Evolutionary conservation across 2,888 invertebrate species (phyloP).

Genomic region (Galerucella nymphaeae): DNA sequence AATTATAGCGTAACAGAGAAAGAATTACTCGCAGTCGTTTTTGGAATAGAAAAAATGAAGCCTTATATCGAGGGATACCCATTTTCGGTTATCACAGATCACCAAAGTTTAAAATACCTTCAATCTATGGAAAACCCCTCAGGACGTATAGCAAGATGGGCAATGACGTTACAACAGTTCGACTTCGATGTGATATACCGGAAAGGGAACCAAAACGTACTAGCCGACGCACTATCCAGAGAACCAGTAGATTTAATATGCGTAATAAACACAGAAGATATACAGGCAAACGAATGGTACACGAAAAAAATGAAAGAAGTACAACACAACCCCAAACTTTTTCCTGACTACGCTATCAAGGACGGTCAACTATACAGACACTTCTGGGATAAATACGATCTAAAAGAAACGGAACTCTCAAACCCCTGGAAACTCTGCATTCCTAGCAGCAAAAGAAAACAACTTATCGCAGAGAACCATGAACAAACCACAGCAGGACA

Average conservation of each 20-base stretch:
- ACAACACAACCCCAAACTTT: neutral
- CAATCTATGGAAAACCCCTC: constrained; percentile 26
- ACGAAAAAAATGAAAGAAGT: neutral
- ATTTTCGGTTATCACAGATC: constrained; percentile 50
- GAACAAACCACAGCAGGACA: constrained; percentile 38
- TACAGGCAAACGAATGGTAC: neutral
- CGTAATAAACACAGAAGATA: neutral
- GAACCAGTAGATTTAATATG: neutral
- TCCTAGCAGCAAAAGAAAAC: neutral
- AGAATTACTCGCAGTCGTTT: constrained; percentile 51
- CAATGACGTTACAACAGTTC: constrained; percentile 21
- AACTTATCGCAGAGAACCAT: constrained; percentile 22
- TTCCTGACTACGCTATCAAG: constrained; percentile 18
- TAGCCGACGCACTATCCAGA: constrained; percentile 17
- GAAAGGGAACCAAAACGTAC: neutral
- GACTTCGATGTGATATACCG: constrained; percentile 12
- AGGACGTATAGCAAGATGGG: constrained; percentile 32
- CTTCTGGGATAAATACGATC: constrained; percentile 11
- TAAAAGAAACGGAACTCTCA: constrained; percentile 19
- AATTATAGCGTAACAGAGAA: constrained; percentile 49
- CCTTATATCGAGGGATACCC: constrained; percentile 34
- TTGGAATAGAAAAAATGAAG: constrained; percentile 47
- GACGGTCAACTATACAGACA: constrained; percentile 21
- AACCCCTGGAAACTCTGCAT: constrained; percentile 37
- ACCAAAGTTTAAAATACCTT: constrained; percentile 48